Evolutionary conservation across 2,888 invertebrate genomes (phyloP).

Genomic region (Liodrosophila aerea): DNA sequence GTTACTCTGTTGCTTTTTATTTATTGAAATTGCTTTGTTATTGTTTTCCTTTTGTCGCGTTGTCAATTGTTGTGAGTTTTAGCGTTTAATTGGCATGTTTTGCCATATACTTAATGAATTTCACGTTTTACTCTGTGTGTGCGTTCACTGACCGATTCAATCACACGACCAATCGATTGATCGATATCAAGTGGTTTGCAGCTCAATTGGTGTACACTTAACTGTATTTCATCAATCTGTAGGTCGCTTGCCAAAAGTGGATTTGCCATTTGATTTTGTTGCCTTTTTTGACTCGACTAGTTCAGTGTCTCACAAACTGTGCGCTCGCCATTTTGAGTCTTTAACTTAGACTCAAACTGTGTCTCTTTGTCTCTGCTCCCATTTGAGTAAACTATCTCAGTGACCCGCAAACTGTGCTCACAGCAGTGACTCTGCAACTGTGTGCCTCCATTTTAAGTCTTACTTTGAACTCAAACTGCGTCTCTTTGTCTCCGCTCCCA

Average conservation of each 20-base stretch:
- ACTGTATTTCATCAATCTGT: not conserved
- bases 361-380: not conserved
- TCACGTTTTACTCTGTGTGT: conserved; percentile 28
- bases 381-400: conserved; percentile 3
- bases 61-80: conserved; percentile 53
- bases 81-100: conserved; percentile 63
- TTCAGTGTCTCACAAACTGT: conserved; percentile 12
- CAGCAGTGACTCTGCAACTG: conserved; percentile 29
- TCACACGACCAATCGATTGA: conserved; percentile 20
- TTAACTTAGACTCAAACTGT: no score
- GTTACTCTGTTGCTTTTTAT: conserved; percentile 6
- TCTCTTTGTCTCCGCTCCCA: not conserved
- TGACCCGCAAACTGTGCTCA: conserved; percentile 6
- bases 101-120: conserved; percentile 62
- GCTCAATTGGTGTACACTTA: not conserved
- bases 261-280: conserved; percentile 6
- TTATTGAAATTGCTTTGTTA: conserved; percentile 48
- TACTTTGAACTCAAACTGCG: no score
- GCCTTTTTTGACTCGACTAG: conserved; percentile 1
- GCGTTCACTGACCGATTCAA: conserved; percentile 64
- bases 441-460: conserved; percentile 7
- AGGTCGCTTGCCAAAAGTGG: conserved; percentile 11
- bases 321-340: conserved; percentile 1
- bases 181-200: conserved; percentile 10
- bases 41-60: conserved; percentile 7